Base-by-base conservation (phyloP, 92 coral and sea anemone genomes). In the Palythoa heliodiscus region DNA sequence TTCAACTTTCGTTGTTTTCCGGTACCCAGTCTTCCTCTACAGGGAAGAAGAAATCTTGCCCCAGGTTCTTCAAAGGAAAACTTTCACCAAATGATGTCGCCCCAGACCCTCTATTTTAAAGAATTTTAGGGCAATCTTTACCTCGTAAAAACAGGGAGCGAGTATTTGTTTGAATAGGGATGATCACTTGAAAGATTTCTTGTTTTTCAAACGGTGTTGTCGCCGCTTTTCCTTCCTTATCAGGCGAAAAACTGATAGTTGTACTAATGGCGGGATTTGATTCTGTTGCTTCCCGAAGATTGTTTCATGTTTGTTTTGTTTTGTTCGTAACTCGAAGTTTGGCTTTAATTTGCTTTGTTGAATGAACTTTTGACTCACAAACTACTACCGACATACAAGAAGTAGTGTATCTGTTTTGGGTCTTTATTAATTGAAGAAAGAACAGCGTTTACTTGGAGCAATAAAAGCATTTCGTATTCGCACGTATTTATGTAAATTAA, bases 11-110 rank as follows among this genome's bases (percentile, higher is more conserved):
- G 88, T 87, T 85, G 92, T 90, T 87, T 90, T 94, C 95, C 98
- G 93, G 98, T 87, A 82, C 98, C 98, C 98, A 94, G 98, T 88
- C 98, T 93, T 92, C 87, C 91, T 89, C 82, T 78, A 87, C 76
- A 89, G 81, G 86, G 86, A 83, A 89, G 88, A 86, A 89, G 93
- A 80, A 80, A 80, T 80, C 93, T 90, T 88, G 91, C 83, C 98
- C 98, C 98, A 94, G 98, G 98, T 94, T 92, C 93, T 90, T 90
- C 91, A 90, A 89, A 91, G 88, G 83, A 83, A 88, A 55, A 86
- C 60, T 77, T 78, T 88, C 75, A 91, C 91, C 77, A 54, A 76
- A 87, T 91, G 89, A 92, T 92, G 90, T 92, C 93, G 95, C 86
- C 98, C 98, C 98, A 94, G 95, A 92, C 98, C 35, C 95, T 94